A percentile compares a stretch with the other conserved stretches of the same genome.
phyloP scores from a whole-genome alignment of 2,113 vertebrate genomes.

The Campylorhamphus procurvoides region DNA sequence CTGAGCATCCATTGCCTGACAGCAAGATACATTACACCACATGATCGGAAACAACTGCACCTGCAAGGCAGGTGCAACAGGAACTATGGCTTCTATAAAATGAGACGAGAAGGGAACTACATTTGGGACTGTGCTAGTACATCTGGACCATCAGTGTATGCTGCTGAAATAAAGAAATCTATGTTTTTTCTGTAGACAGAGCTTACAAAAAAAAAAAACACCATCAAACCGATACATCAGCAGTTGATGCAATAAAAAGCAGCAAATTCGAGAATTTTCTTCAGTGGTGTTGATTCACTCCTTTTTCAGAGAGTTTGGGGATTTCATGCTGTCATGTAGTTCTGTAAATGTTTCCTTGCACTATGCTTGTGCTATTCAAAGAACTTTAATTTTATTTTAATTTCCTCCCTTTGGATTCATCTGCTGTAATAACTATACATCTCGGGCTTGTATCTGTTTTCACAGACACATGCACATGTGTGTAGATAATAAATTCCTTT shows the following conservation, averaged over 20 bases:
- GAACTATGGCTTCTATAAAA: not conserved
- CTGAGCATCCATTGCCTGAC: not conserved
- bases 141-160: not conserved
- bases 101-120: not conserved
- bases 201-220: not conserved
- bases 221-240: not conserved
- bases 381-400: not conserved
- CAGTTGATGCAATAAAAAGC: not conserved
- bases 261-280: not conserved
- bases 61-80: not conserved
- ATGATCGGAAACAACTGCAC: not conserved
- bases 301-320: not conserved
- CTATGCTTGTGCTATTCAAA: not conserved
- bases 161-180: not conserved
- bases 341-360: not conserved
- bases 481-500: not conserved
- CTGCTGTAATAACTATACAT: not conserved
- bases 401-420: not conserved
- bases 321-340: not conserved
- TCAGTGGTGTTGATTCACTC: not conserved
- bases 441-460: not conserved
- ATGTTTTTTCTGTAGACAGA: not conserved
- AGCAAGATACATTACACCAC: not conserved
- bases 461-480: not conserved
- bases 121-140: not conserved